Evolutionary conservation across 2,888 invertebrate species (phyloP).

Genomic region (Lasioglossum marginatum): DNA sequence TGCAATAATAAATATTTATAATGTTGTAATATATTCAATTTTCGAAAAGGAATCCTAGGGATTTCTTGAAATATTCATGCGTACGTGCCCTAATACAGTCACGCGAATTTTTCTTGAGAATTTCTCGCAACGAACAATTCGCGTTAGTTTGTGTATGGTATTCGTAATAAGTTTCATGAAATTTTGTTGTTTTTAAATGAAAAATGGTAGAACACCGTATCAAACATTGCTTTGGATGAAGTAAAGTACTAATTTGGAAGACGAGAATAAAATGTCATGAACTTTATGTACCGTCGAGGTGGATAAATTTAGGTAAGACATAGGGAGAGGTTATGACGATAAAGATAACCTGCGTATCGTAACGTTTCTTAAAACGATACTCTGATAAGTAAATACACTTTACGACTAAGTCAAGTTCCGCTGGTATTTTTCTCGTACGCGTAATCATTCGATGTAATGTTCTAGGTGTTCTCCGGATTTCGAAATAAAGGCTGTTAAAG

Average conservation of each 20-base stretch:
- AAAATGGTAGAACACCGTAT: neutral
- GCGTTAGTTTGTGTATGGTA: neutral
- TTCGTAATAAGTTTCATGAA: neutral
- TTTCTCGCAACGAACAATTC: neutral
- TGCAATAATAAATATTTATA: neutral
- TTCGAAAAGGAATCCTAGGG: neutral
- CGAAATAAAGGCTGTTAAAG: neutral
- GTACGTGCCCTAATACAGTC: neutral
- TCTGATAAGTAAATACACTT: neutral
- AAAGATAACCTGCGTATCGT: neutral
- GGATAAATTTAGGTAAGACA: constrained; percentile 3
- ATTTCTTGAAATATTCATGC: neutral
- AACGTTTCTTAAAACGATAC: neutral
- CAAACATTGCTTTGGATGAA: neutral
- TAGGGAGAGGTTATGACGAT: neutral
- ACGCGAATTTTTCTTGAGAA: neutral
- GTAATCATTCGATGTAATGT: neutral
- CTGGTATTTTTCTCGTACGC: neutral
- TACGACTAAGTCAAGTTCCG: neutral
- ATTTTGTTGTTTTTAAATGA: neutral
- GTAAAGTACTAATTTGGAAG: neutral
- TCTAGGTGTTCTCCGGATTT: neutral
- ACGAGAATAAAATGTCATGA: neutral
- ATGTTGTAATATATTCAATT: neutral
- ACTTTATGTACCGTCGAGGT: neutral